Evolutionary conservation across 2,113 vertebrate species (phyloP).

Genomic region (Marcusenius ussheri): DNA sequence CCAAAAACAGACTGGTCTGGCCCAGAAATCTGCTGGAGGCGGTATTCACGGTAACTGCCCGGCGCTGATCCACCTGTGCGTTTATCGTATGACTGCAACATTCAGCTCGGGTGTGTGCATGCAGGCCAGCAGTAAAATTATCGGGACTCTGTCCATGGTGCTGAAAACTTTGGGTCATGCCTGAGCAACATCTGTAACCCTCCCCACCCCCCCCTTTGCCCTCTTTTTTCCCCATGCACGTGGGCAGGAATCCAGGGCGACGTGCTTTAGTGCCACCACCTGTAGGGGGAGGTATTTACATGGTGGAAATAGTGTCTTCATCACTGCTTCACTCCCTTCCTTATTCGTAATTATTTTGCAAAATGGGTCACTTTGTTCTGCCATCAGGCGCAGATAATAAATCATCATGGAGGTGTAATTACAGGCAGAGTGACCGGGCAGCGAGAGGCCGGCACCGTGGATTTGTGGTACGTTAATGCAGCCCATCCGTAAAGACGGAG

Average conservation of each 20-base stretch:
- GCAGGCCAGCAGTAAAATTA: background rate
- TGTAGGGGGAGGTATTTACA: background rate
- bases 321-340: background rate
- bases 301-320: background rate
- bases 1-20: background rate
- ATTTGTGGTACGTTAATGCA: background rate
- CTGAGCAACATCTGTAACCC: background rate
- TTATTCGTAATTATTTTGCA: constrained; percentile 26
- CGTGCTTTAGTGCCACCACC: background rate
- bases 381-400: constrained; percentile 16
- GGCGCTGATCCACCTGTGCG: background rate
- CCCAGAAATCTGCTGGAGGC: background rate
- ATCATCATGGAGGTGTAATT: constrained; percentile 12
- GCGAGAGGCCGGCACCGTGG: background rate
- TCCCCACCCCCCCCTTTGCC: background rate
- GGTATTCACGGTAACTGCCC: background rate
- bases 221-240: background rate
- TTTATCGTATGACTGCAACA: background rate
- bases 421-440: background rate
- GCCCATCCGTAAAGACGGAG: background rate
- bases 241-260: background rate
- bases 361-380: constrained; percentile 30
- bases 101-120: background rate
- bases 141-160: constrained; percentile 11
- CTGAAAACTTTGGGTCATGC: background rate